phyloP scores from a whole-genome alignment of 2,888 invertebrate genomes.

The Clivina fossor region DNA sequence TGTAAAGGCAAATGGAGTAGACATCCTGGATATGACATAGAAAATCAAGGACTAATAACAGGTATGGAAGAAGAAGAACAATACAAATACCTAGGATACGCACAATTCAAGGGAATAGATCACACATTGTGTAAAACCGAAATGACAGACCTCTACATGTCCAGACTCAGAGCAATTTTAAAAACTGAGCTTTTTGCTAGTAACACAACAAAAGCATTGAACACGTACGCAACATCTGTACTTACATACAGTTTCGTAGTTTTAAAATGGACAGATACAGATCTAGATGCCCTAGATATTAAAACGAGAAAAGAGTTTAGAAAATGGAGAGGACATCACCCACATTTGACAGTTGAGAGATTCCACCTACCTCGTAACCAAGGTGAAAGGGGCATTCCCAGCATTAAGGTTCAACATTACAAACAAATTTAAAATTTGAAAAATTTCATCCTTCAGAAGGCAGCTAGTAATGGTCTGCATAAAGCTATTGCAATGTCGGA shows the following conservation, averaged over 20 bases:
- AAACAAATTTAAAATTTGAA: constrained; percentile 7
- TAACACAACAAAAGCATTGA: neutral
- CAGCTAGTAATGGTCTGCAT: constrained; percentile 5
- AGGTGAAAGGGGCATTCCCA: constrained; percentile 17
- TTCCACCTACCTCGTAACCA: constrained; percentile 15
- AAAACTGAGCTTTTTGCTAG: neutral
- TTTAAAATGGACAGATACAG: constrained; percentile 18
- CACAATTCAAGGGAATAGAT: neutral
- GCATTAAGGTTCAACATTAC: neutral
- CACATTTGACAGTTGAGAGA: constrained; percentile 11
- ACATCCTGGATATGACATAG: constrained; percentile 16
- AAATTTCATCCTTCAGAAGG: constrained; percentile 6
- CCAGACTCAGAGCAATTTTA: neutral
- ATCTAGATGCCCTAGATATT: neutral
- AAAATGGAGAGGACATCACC: constrained; percentile 22
- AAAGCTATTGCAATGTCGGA: neutral
- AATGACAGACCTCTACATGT: neutral
- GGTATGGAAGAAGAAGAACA: neutral
- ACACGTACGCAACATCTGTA: neutral
- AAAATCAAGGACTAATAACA: constrained; percentile 31
- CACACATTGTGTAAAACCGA: neutral
- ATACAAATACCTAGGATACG: constrained; percentile 4
- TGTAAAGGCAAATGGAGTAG: constrained; percentile 20
- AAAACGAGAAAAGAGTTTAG: constrained; percentile 18
- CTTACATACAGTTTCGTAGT: constrained; percentile 4